Evolutionary conservation across 2,888 invertebrate species (phyloP).

Genomic region (Steromphala cineraria): DNA sequence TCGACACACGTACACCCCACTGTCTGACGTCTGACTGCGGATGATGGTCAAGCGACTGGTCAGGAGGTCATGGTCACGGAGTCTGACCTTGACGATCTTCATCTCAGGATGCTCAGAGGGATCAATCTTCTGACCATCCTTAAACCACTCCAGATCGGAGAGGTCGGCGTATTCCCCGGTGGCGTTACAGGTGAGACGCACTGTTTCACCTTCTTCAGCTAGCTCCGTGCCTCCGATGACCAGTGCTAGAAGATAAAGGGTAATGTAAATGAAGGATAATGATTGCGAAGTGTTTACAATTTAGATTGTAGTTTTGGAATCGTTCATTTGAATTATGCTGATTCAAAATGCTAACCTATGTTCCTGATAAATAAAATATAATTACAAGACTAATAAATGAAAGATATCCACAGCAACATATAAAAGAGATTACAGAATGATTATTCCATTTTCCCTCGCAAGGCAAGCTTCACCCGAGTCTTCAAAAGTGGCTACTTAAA

Average conservation of each 20-base stretch:
- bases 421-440: no score
- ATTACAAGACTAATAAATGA: no score
- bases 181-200: not conserved
- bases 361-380: no score
- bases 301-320: no score
- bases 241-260: not conserved
- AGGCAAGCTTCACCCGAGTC: no score
- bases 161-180: not conserved
- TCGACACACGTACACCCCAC: not conserved
- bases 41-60: slow-evolving; percentile 1
- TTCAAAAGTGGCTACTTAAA: no score
- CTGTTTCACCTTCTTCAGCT: not conserved
- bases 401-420: no score
- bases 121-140: not conserved
- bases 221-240: not conserved
- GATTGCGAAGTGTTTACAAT: no score
- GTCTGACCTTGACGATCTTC: not conserved
- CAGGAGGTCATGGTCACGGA: not conserved
- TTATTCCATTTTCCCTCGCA: no score
- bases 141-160: not conserved
- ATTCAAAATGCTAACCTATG: no score
- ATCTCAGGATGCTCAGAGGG: not conserved
- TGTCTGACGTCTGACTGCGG: not conserved
- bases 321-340: no score
- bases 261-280: no score